A percentile compares a stretch with the other conserved stretches of the same genome.
Evolutionary conservation across 2,113 vertebrate genomes (phyloP).

Genomic region (Acanthisitta chloris): DNA sequence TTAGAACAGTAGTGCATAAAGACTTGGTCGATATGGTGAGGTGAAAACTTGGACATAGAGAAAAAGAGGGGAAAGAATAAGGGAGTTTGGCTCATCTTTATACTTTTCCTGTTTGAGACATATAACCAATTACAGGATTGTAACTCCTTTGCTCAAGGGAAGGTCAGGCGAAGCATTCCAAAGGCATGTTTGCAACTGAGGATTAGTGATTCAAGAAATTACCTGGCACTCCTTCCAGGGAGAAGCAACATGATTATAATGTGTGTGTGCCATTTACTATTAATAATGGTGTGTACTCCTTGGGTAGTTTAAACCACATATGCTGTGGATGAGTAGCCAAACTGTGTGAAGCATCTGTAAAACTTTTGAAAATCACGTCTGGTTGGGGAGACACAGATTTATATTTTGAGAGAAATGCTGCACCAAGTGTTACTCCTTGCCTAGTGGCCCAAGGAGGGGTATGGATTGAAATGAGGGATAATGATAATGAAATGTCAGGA

Average conservation of each 20-base stretch:
- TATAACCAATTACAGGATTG: neutral
- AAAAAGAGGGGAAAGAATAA: neutral
- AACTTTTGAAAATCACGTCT: neutral
- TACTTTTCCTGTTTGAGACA: neutral
- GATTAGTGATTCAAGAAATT: neutral
- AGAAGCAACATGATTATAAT: neutral
- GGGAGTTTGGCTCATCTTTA: neutral
- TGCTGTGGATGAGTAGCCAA: neutral
- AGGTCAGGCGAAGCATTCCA: neutral
- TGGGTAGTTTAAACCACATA: neutral
- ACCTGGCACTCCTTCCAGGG: neutral
- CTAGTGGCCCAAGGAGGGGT: neutral
- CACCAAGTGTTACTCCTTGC: neutral
- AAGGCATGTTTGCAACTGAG: neutral
- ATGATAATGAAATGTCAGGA: neutral
- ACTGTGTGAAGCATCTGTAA: neutral
- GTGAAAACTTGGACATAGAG: neutral
- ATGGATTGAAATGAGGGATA: neutral
- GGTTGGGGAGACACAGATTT: neutral
- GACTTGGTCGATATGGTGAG: neutral
- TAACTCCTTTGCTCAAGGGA: neutral
- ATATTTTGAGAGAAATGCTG: neutral
- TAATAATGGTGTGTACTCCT: neutral
- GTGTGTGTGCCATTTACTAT: neutral
- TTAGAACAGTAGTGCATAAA: neutral